These are phyloP conservation scores for Lasius fuliginosus DNA, from an alignment of 2,888 invertebrate genomes.

Conservation along the genomic window DNA sequence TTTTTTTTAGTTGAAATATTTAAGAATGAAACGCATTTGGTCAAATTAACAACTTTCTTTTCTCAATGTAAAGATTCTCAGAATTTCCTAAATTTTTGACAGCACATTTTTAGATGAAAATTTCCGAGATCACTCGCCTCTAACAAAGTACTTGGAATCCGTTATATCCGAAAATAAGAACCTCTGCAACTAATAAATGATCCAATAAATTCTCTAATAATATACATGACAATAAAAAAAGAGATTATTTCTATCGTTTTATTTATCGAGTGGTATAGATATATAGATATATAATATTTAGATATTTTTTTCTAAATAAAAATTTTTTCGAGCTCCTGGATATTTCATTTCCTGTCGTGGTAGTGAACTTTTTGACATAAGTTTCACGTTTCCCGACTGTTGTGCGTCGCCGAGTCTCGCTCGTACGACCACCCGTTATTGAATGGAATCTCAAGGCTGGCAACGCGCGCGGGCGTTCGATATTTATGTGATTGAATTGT, in stretches of 20 bases:
- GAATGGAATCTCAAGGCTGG: slow-evolving; percentile 82
- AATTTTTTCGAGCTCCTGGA: background rate
- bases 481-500: slow-evolving; percentile 79
- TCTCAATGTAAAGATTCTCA: too few species aligned
- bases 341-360: background rate
- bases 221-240: background rate
- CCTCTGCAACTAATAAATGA: background rate
- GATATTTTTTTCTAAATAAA: background rate
- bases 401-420: slow-evolving; percentile 29
- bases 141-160: background rate
- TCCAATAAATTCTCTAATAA: background rate
- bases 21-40: background rate
- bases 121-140: background rate
- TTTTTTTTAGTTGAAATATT: too few species aligned
- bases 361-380: slow-evolving; percentile 15
- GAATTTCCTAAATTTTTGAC: background rate
- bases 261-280: background rate
- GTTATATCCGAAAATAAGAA: background rate
- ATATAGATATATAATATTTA: background rate
- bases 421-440: slow-evolving; percentile 72
- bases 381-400: slow-evolving; percentile 5
- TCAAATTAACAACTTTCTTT: background rate
- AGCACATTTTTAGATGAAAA: background rate
- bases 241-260: background rate
- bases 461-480: slow-evolving; percentile 73